Base-by-base conservation (phyloP, 1,140 invertebrate genomes). In the Mycetomoellerius zeteki region DNA sequence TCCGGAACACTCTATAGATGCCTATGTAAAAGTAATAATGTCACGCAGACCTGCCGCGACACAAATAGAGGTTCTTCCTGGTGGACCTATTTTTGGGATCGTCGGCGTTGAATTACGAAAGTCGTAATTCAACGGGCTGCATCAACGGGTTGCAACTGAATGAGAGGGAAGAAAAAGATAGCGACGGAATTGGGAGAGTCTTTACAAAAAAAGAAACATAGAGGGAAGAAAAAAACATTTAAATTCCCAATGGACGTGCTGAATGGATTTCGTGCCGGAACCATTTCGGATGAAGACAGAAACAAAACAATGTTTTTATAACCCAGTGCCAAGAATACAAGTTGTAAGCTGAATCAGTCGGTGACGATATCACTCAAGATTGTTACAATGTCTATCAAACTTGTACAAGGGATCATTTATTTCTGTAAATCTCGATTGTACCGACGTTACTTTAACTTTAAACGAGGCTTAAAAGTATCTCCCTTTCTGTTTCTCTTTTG, bases 61-160 rank as follows among this genome's bases (percentile, higher is more conserved):
- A 30, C 24, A 78, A 90, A 90, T 89, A 90, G 85, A 88, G 8
- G 33, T 50, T 47, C 67, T 78, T 73, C 58, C 71, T 62, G 12
- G 10, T 67, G 16, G 6, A 77, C 5, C 60, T 90, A 90, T 90
- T 89, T 89, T 84, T 58, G 72, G 52, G 27, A 52, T 56, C 27
- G 71, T 52, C n/a, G 60, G n/a, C 62, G 3, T 60, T 24, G 27
- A 43, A 67, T 67, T 67, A 43, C 67, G 69, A 82, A 77, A 84
- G 58, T 73, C 67, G n/a, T 82, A 56, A 58, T 84, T 65, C 64
- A 77, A 89, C 58, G 50, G 14, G 19, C 72, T 64, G 54, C 75
- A 86, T 90, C 84, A 72, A 78, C 72, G 85, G 21, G 64, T 84
- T 73, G 33, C 58, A 30, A 27, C 65, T 30, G 56, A 88, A 88